Percentiles rank a stretch among this genome's conserved stretches.
phyloP scores from a whole-genome alignment of 2,113 vertebrate genomes.

The Atractosteus spatula region DNA sequence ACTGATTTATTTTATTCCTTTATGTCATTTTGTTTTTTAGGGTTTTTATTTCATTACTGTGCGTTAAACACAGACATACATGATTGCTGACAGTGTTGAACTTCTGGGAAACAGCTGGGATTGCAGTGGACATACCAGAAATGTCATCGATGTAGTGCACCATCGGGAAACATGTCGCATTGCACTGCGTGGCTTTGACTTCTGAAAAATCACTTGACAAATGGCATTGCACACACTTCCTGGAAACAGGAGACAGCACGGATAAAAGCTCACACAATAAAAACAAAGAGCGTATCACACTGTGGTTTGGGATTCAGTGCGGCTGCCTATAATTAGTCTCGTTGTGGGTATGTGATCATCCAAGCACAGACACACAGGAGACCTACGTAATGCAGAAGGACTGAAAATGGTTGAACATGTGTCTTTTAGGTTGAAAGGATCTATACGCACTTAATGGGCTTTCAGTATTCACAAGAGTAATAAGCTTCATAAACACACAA shows the following conservation, averaged over 20 bases:
- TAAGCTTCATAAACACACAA: too few species aligned
- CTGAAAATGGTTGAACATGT: not conserved
- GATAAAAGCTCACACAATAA: not conserved
- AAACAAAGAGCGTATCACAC: not conserved
- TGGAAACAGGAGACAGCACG: constrained; percentile 48
- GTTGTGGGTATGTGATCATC: too few species aligned
- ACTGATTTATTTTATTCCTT: too few species aligned
- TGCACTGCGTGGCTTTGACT: constrained; percentile 64
- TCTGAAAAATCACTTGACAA: constrained; percentile 68
- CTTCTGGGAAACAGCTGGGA: constrained; percentile 17
- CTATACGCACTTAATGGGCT: too few species aligned
- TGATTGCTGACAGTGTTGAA: too few species aligned
- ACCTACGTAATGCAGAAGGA: not conserved
- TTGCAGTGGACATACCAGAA: constrained; percentile 64
- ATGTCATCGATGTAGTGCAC: constrained; percentile 67
- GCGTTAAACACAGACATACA: too few species aligned
- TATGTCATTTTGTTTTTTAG: too few species aligned
- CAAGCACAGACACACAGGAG: not conserved
- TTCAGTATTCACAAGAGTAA: too few species aligned
- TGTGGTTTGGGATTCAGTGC: too few species aligned
- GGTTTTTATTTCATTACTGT: too few species aligned
- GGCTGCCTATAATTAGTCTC: too few species aligned
- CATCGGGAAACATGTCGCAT: constrained; percentile 70
- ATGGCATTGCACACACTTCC: constrained; percentile 83
- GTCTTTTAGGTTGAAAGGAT: not conserved